Evolutionary conservation across 2,797 vertebrate species (phyloP).

Genomic region (Lemur catta): DNA sequence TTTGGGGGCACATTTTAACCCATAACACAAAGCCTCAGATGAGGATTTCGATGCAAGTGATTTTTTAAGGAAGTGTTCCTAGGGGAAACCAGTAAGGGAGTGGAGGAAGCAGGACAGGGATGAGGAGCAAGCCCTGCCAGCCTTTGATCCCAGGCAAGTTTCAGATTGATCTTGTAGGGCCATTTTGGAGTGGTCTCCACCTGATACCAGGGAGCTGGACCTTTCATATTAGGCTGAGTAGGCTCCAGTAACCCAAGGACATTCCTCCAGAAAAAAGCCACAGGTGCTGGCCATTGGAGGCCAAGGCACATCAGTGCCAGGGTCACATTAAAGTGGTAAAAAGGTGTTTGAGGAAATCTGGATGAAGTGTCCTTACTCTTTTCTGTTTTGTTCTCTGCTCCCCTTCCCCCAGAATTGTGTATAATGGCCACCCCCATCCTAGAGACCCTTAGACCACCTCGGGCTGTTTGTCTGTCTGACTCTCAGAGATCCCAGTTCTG

Average conservation of each 20-base stretch:
- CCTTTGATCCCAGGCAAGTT: not conserved
- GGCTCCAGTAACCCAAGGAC: not conserved
- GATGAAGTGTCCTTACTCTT: not conserved
- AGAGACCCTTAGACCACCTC: not conserved
- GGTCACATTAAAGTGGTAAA: not conserved
- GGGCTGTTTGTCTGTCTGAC: not conserved
- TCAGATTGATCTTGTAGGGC: not conserved
- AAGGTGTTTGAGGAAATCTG: not conserved
- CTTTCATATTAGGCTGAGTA: not conserved
- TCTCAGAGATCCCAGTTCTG: not conserved
- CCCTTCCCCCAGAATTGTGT: not conserved
- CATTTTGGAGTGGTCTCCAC: not conserved
- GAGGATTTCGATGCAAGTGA: not conserved
- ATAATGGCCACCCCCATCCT: not conserved
- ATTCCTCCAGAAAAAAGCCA: not conserved
- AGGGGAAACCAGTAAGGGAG: not conserved
- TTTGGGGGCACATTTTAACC: not conserved
- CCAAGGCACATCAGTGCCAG: not conserved
- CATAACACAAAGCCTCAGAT: not conserved
- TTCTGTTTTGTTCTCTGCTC: not conserved
- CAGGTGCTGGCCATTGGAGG: not conserved
- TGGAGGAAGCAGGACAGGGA: too few relatives aligned
- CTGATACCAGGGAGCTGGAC: not conserved
- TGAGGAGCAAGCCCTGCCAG: not conserved
- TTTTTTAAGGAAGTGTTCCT: not conserved